Evolutionary conservation across 2,888 invertebrate genomes (phyloP).

Genomic region (Platerodrilus igneus): DNA sequence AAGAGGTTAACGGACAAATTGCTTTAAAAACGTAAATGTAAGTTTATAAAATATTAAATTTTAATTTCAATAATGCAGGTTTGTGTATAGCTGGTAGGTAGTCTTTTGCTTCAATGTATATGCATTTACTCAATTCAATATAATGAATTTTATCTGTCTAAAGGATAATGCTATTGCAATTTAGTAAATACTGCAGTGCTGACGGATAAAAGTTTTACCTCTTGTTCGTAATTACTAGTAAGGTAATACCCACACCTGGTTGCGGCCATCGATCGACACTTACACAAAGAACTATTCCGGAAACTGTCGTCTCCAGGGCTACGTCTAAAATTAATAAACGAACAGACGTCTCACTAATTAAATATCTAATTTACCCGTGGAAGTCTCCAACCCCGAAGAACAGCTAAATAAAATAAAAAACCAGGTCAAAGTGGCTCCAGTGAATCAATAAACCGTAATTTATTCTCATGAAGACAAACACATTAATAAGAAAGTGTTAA

Average conservation of each 20-base stretch:
- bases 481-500: conserved; percentile 27
- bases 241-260: conserved; percentile 40
- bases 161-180: too few relatives aligned
- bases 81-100: too few relatives aligned
- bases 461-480: conserved; percentile 25
- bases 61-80: too few relatives aligned
- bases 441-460: conserved; percentile 21
- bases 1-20: too few relatives aligned
- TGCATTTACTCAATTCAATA: too few relatives aligned
- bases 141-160: too few relatives aligned
- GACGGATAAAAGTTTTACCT: too few relatives aligned
- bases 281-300: conserved; percentile 39
- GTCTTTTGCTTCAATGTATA: too few relatives aligned
- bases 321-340: conserved; percentile 48
- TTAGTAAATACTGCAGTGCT: too few relatives aligned
- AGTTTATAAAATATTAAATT: too few relatives aligned
- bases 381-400: conserved; percentile 21
- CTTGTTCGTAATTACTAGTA: conserved; percentile 24
- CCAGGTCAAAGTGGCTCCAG: conserved; percentile 14
- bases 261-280: conserved; percentile 30
- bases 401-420: conserved; percentile 16
- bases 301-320: conserved; percentile 40
- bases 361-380: conserved; percentile 44
- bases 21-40: too few relatives aligned
- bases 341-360: conserved; percentile 44